These are phyloP conservation scores for Gallinago stenura DNA, from an alignment of 2,797 vertebrate genomes.

Conservation along the genomic window DNA sequence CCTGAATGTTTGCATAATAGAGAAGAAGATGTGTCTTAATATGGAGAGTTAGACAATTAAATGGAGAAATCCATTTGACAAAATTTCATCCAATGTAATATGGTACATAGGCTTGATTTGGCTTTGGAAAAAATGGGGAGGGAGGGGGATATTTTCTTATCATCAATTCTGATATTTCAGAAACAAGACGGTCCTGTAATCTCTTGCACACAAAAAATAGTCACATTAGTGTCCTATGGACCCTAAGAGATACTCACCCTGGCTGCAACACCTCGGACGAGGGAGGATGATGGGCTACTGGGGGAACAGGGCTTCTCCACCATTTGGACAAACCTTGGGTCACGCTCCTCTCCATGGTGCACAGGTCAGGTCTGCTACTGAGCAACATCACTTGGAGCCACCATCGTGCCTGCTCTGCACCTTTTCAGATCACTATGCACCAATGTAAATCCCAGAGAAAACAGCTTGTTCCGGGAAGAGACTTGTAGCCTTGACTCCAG, in stretches of 20 bases:
- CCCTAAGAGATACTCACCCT: not conserved
- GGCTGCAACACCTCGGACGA: not conserved
- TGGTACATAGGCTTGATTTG: not conserved
- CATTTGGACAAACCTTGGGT: not conserved
- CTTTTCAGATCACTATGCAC: not conserved
- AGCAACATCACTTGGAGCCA: not conserved
- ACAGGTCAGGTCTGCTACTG: not conserved
- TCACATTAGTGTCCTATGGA: not conserved
- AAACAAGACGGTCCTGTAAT: not conserved
- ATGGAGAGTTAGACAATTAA: not conserved
- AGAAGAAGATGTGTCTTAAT: not conserved
- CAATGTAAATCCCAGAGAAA: not conserved
- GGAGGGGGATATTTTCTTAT: not conserved
- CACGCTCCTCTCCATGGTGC: rapidly evolving
- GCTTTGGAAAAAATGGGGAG: not conserved
- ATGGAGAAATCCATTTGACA: not conserved
- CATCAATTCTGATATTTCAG: not conserved
- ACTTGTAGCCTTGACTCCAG: not conserved
- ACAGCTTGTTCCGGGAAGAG: not conserved
- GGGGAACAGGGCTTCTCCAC: not conserved
- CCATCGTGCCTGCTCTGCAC: rapidly evolving
- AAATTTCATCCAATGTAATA: not conserved
- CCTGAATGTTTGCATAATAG: slow-evolving; percentile 15
- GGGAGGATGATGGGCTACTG: not conserved
- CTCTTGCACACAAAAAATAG: not conserved